Evolutionary conservation across 2,888 invertebrate species (phyloP).

Genomic region (Trichopoda pennipes): DNA sequence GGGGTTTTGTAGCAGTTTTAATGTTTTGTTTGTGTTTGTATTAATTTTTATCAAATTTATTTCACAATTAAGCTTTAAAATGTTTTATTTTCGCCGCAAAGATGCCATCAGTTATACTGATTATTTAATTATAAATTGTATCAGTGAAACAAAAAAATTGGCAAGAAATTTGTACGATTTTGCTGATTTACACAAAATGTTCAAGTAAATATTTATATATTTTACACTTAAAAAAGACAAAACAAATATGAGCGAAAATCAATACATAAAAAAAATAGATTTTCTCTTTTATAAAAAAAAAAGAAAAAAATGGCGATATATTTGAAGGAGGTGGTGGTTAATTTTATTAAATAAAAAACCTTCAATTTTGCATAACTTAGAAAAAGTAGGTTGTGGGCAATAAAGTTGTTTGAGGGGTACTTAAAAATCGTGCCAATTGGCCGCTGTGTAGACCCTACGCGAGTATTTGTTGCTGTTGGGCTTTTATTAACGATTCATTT

Average conservation of each 20-base stretch:
- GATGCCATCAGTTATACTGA: constrained; percentile 39
- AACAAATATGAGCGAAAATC: too few species aligned
- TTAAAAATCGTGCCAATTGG: constrained; percentile 79
- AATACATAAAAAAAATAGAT: too few species aligned
- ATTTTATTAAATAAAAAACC: too few species aligned
- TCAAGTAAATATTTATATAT: too few species aligned
- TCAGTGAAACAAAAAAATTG: constrained; percentile 63
- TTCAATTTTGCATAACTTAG: constrained; percentile 69
- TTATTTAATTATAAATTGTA: constrained; percentile 25
- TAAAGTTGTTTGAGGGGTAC: constrained; percentile 75
- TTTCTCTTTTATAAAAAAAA: too few species aligned
- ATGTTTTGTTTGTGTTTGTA: background rate
- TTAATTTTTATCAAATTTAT: background rate
- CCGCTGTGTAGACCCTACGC: constrained; percentile 79
- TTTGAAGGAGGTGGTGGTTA: too few species aligned
- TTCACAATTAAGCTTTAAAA: background rate
- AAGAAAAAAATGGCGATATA: too few species aligned
- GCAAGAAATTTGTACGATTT: constrained; percentile 76
- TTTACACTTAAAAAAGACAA: too few species aligned
- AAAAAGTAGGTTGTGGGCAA: constrained; percentile 78
- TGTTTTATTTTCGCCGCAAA: constrained; percentile 9
- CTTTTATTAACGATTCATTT: constrained; percentile 70
- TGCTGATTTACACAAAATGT: background rate
- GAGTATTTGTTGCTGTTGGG: constrained; percentile 72
- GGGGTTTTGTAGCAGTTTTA: background rate